These are phyloP conservation scores for Machimus rusticus DNA, from an alignment of 2,888 invertebrate species.

Conservation along the genomic window DNA sequence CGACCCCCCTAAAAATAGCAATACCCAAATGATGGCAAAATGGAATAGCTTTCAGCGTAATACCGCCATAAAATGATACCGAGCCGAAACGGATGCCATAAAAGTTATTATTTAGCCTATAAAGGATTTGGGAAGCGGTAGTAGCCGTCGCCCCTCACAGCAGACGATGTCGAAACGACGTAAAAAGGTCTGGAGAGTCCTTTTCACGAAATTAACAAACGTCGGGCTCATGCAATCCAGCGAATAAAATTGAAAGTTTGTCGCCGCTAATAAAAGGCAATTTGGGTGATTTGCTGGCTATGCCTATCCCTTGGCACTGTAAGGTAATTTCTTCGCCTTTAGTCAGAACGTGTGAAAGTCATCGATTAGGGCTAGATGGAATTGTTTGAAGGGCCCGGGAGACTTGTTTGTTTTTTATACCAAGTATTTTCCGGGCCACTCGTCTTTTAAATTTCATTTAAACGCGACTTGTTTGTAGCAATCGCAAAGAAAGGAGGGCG, in stretches of 20 bases:
- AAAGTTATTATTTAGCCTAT: slow-evolving; percentile 16
- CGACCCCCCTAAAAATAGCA: background rate
- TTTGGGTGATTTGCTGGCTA: background rate
- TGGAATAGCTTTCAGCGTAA: background rate
- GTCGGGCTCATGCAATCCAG: background rate
- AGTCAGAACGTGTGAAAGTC: background rate
- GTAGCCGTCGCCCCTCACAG: background rate
- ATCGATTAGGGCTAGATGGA: background rate
- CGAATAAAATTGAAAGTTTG: slow-evolving; percentile 24
- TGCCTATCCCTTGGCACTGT: background rate
- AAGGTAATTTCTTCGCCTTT: background rate
- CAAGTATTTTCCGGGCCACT: background rate
- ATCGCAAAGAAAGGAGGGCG: background rate
- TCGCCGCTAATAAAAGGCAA: slow-evolving; percentile 19
- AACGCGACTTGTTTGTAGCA: background rate
- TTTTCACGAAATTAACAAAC: background rate
- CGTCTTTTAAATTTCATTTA: slow-evolving; percentile 7
- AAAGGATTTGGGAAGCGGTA: background rate
- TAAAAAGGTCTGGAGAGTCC: background rate
- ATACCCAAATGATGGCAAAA: background rate
- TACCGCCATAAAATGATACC: background rate
- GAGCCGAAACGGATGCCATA: background rate
- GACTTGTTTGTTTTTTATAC: background rate
- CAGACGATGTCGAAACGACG: background rate
- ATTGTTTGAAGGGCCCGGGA: background rate